Conservation (phyloP, 2,888 invertebrate species). For the Cataglyphis cursor region DNA sequence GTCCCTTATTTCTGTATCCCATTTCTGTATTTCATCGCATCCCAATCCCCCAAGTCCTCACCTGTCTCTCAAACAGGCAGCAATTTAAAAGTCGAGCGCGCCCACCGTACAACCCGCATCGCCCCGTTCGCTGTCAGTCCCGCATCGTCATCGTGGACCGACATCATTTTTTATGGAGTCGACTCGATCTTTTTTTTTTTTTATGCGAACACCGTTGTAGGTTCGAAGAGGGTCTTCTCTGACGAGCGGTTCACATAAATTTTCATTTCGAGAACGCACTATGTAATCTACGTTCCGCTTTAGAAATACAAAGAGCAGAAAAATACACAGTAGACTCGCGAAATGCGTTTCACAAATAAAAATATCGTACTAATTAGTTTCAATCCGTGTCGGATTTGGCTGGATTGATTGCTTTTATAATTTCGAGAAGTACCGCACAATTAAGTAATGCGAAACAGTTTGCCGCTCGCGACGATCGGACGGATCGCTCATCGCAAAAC, state of each 20-base stretch:
- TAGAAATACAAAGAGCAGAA: neutral
- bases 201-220: slow-evolving; percentile 9
- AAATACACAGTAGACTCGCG: neutral
- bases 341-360: neutral
- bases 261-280: slow-evolving; percentile 64
- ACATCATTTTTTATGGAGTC: slow-evolving; percentile 60
- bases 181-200: slow-evolving; percentile 33
- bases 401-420: slow-evolving; percentile 12
- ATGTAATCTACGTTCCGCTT: slow-evolving; percentile 20
- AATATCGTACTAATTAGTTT: slow-evolving; percentile 18
- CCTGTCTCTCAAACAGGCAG: slow-evolving; percentile 56
- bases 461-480: slow-evolving; percentile 6
- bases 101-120: slow-evolving; percentile 52
- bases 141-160: slow-evolving; percentile 53
- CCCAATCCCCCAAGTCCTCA: slow-evolving; percentile 35
- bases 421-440: slow-evolving; percentile 12
- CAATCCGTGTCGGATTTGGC: neutral
- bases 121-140: slow-evolving; percentile 41
- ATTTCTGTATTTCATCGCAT: neutral
- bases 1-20: neutral
- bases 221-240: neutral
- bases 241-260: slow-evolving; percentile 65
- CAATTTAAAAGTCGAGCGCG: slow-evolving; percentile 38
- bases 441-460: slow-evolving; percentile 29
- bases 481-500: slow-evolving; percentile 15